Base-by-base conservation (phyloP, 2,888 invertebrate species). In the Harpagoxenus sublaevis region DNA sequence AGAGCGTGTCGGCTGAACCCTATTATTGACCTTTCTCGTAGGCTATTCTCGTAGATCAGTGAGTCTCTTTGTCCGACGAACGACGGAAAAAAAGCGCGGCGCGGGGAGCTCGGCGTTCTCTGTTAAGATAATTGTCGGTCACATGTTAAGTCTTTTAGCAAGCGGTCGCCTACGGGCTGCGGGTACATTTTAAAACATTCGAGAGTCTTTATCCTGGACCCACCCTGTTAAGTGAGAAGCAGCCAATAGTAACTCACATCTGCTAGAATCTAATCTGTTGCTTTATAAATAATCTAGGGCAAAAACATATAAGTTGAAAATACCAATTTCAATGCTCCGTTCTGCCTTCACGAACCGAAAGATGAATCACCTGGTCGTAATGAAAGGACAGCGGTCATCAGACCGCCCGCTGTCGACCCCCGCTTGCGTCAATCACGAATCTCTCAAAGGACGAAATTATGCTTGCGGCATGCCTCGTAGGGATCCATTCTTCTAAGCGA, bases 121-220 rank as follows among this genome's bases (percentile, higher is more conserved):
- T 68, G 78, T 78, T 78, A 78, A 68, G 78, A 78, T 78, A 68
- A 78, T 78, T 78, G 78, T 78, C 78, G 68, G 68, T 55, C 55
- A 45, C 68, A 55, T 78, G 78, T 57, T 68, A 78, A 78, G 78
- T 78, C 78, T 68, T 78, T 78, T 78, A 78, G 78, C 68, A 68
- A 57, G 66, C 66, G n/a, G 31, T 15, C 66, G 53, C 28, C 35
- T 55, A 65, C 65, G 28, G 31, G 12, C 35, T 55, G 55, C 65
- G 42, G 31, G 12, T 78, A 55, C 42, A 57, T 68, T 55, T 78
- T 57, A 57, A 45, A 78, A 66, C 66, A 66, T 39, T 63, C 48
- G 65, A 55, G 12, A 31, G 45, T 77, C 66, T 66, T 55, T 55
- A 31, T 1, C 42, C n/a, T 68, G 45, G 57, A 78, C 23, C 23